Conservation (phyloP, 92 coral and sea anemone species). For the Zoanthus sociatus region DNA sequence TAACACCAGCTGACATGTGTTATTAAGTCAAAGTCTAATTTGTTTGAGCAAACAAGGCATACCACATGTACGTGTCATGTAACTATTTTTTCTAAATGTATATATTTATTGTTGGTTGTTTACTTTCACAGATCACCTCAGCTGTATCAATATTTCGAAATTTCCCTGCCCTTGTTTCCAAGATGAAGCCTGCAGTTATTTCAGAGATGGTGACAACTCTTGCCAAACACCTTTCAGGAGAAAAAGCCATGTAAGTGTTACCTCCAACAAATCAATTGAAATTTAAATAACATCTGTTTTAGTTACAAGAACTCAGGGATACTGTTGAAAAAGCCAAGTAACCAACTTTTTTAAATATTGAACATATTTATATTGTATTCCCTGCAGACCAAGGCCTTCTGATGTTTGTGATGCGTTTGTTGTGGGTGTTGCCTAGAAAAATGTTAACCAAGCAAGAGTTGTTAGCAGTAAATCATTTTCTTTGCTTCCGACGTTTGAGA, state of each 20-base stretch:
- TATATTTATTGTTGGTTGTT: too few relatives aligned
- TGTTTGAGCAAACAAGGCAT: too few relatives aligned
- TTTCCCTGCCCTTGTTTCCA: neutral
- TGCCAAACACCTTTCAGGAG: neutral
- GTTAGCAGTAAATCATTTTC: neutral
- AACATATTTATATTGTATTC: neutral
- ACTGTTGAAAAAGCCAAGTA: too few relatives aligned
- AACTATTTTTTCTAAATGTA: too few relatives aligned
- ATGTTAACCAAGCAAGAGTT: neutral
- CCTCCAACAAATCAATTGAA: neutral
- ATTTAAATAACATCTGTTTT: neutral
- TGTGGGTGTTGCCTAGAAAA: neutral
- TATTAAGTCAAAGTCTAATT: too few relatives aligned
- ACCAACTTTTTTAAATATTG: neutral
- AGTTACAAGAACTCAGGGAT: neutral
- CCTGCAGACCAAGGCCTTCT: neutral
- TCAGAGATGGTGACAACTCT: neutral
- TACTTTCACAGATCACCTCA: neutral
- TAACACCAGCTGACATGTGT: too few relatives aligned
- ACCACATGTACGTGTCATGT: too few relatives aligned
- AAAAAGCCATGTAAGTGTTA: neutral
- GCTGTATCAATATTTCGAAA: neutral
- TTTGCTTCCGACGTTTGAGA: neutral
- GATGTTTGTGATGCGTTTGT: neutral
- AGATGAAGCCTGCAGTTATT: neutral